Percentiles rank a stretch among this genome's conserved stretches.
phyloP scores from a whole-genome alignment of 2,113 vertebrate genomes.

The Theristicus caerulescens region DNA sequence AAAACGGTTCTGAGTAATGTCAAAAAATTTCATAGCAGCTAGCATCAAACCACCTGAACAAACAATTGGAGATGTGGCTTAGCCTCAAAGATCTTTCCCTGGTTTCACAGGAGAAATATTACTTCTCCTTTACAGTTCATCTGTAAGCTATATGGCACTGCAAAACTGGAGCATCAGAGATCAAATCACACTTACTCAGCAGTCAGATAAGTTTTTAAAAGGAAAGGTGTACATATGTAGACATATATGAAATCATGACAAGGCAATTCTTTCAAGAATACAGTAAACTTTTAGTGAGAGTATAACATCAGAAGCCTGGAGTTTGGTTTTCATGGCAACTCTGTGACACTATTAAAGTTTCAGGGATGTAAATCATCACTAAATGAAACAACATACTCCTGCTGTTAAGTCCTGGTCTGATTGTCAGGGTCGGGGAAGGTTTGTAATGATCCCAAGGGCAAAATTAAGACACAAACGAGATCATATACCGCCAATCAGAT shows the following conservation, averaged over 20 bases:
- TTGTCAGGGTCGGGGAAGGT: no score
- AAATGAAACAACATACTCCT: background rate
- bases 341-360: background rate
- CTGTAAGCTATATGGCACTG: background rate
- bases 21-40: background rate
- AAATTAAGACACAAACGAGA: no score
- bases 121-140: background rate
- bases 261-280: background rate
- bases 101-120: background rate
- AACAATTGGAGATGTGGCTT: background rate
- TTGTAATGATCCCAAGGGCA: no score
- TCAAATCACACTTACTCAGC: background rate
- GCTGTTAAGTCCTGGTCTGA: no score
- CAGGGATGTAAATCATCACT: background rate
- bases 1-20: slow-evolving; percentile 5
- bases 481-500: no score
- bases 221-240: background rate
- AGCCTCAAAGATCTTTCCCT: background rate
- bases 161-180: background rate
- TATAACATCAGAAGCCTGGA: background rate
- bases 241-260: background rate
- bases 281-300: background rate
- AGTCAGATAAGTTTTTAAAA: background rate
- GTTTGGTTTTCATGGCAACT: background rate
- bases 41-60: slow-evolving; percentile 33